Evolutionary conservation across 2,797 vertebrate species (phyloP).

Genomic region (Chiropotes sagulatus): DNA sequence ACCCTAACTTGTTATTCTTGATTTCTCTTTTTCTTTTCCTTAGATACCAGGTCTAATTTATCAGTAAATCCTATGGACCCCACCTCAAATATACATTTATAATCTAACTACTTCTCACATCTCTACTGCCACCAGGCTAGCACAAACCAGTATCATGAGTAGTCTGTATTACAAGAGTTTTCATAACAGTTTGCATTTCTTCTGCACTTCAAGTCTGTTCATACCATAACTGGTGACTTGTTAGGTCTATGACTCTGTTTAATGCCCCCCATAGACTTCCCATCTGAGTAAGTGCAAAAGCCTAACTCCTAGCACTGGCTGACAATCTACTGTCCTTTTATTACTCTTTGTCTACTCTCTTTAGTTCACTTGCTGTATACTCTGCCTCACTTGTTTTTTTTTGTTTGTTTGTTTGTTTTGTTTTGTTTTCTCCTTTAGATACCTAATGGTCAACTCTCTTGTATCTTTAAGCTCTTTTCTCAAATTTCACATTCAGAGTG

Average conservation of each 20-base stretch:
- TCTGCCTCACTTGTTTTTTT: background rate
- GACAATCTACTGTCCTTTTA: background rate
- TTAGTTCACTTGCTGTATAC: background rate
- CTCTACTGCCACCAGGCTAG: background rate
- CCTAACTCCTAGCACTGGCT: background rate
- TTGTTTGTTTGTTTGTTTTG: too few relatives aligned
- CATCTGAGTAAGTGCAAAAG: background rate
- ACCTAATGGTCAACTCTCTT: background rate
- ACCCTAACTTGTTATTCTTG: background rate
- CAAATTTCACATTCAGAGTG: background rate
- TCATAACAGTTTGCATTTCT: background rate
- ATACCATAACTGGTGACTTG: background rate
- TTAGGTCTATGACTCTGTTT: background rate
- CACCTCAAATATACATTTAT: background rate
- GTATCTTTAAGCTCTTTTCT: background rate
- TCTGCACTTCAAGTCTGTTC: background rate
- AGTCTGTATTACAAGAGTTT: background rate
- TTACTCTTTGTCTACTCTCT: background rate
- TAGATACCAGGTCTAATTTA: background rate
- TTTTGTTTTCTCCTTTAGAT: accelerated
- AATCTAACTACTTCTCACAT: background rate
- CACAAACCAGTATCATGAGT: background rate
- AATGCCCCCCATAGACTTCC: accelerated
- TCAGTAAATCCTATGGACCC: background rate
- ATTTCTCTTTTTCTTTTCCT: background rate